A percentile compares a stretch with the other conserved stretches of the same genome.
Evolutionary conservation across 2,797 vertebrate species (phyloP).

Genomic region (Odontamblyopus lacepedii): DNA sequence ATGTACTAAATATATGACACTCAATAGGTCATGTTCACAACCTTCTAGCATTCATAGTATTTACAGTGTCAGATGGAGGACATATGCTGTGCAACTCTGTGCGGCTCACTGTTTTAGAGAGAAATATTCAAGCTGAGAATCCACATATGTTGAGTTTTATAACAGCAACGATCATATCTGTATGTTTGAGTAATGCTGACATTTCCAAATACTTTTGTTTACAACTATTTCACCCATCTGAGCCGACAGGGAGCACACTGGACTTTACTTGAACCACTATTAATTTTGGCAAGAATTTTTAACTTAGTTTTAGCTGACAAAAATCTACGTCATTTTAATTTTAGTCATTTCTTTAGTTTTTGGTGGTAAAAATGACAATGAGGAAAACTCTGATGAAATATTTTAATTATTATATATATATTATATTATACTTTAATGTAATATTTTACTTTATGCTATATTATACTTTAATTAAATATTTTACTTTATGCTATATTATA

Average conservation of each 20-base stretch:
- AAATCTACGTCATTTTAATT: too few species aligned
- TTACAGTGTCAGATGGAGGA: neutral
- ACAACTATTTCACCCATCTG: neutral
- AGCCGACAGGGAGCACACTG: neutral
- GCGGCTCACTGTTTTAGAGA: neutral
- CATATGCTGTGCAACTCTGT: neutral
- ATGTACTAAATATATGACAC: slow-evolving; percentile 25
- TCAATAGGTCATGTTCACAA: slow-evolving; percentile 14
- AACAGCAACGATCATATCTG: neutral
- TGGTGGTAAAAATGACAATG: too few species aligned
- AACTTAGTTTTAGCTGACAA: too few species aligned
- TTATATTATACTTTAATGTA: too few species aligned
- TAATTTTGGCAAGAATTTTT: too few species aligned
- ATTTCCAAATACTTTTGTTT: neutral
- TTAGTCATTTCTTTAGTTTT: too few species aligned
- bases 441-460: too few species aligned
- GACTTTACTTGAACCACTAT: neutral
- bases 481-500: too few species aligned
- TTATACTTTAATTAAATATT: too few species aligned
- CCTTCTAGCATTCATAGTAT: neutral
- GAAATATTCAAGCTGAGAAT: neutral
- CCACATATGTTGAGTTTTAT: neutral
- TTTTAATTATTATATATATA: too few species aligned
- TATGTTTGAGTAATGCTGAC: neutral
- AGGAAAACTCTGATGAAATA: too few species aligned